A percentile compares a stretch with the other conserved stretches of the same genome.
phyloP scores from a whole-genome alignment of 2,113 vertebrate species.

The Lasiurus borealis region DNA sequence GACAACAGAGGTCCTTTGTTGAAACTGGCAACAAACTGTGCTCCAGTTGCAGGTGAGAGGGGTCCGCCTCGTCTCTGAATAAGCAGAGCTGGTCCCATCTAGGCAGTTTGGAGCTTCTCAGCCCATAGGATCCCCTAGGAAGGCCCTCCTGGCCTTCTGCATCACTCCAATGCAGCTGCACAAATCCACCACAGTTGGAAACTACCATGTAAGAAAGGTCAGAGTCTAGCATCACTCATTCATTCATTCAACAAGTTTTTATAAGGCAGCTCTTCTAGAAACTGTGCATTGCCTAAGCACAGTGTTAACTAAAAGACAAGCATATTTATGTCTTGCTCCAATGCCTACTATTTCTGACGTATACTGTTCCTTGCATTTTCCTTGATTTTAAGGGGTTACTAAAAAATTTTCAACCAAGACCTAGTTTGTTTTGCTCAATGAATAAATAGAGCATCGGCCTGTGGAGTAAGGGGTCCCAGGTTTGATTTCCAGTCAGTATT shows the following conservation, averaged over 20 bases:
- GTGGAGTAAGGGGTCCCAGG: too few relatives aligned
- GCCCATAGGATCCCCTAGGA: neutral
- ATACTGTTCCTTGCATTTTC: neutral
- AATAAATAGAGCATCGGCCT: too few relatives aligned
- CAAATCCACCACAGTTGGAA: neutral
- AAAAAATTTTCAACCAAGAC: neutral
- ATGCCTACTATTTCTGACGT: neutral
- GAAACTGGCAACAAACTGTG: neutral
- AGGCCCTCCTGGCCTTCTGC: neutral
- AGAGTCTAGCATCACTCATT: neutral
- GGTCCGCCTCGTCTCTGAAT: neutral
- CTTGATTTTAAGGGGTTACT: slow-evolving; percentile 7
- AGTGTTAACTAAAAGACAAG: neutral
- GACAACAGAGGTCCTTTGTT: neutral
- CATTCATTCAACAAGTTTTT: neutral
- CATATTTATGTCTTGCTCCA: neutral
- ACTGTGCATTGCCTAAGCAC: neutral
- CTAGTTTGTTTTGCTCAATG: too few relatives aligned
- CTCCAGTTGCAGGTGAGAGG: neutral
- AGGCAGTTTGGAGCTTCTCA: neutral
- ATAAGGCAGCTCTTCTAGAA: neutral
- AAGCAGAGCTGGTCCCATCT: neutral
- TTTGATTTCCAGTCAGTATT: too few relatives aligned
- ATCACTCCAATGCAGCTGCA: neutral
- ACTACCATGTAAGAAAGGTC: neutral